Conservation (phyloP, 2,888 invertebrate genomes). For the Drosophila heteroneura region DNA sequence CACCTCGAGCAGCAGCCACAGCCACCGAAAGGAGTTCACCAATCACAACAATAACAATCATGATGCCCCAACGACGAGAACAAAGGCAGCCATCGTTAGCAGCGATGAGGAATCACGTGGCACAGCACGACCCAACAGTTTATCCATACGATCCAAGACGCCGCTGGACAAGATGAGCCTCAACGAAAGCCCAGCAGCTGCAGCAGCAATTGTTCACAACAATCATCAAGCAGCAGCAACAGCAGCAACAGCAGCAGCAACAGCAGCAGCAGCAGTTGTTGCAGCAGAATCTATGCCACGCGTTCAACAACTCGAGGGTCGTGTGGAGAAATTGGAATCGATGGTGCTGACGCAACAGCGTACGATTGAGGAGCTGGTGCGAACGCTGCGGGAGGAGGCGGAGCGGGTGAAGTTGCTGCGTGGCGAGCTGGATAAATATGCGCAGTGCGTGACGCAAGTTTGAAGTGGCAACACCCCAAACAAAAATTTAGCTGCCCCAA, state of each 20-base stretch:
- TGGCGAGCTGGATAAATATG: constrained; percentile 89
- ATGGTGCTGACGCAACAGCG: constrained; percentile 85
- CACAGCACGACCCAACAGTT: constrained; percentile 80
- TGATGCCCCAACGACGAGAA: constrained; percentile 58
- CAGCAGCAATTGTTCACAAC: constrained; percentile 26
- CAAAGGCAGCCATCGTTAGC: constrained; percentile 38
- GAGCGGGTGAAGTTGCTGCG: constrained; percentile 89
- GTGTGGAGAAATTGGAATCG: constrained; percentile 83
- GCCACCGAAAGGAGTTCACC: constrained; percentile 55
- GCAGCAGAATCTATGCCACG: constrained; percentile 53
- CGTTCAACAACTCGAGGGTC: constrained; percentile 82
- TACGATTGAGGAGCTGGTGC: constrained; percentile 88
- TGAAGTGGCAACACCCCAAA: constrained; percentile 81
- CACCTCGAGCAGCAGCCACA: constrained; percentile 45
- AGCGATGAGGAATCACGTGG: constrained; percentile 79
- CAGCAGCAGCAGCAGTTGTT: not conserved
- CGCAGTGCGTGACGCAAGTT: constrained; percentile 90
- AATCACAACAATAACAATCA: constrained; percentile 22
- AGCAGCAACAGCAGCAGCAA: constrained; percentile 15
- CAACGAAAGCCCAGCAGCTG: constrained; percentile 38
- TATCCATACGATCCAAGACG: constrained; percentile 84
- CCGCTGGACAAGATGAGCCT: constrained; percentile 64
- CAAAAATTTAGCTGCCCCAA: constrained; percentile 4
- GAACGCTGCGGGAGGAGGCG: constrained; percentile 88
- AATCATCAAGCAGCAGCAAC: constrained; percentile 48